These are phyloP conservation scores for Gymnothorax javanicus DNA, from an alignment of 2,797 vertebrate genomes.

Conservation along the genomic window DNA sequence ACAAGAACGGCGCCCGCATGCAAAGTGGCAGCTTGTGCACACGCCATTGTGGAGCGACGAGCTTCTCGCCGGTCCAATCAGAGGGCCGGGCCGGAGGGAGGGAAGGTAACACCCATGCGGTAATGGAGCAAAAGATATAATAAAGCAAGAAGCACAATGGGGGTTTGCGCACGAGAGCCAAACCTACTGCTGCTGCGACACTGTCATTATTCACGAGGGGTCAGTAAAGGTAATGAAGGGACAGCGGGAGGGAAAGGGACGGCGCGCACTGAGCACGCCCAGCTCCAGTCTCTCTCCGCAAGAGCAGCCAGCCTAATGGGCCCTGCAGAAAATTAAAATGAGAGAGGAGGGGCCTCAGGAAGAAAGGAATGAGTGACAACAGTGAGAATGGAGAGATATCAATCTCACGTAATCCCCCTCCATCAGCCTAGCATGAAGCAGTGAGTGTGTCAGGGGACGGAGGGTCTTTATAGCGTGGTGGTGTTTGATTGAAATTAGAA, in stretches of 20 bases:
- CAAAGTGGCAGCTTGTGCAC: conserved; percentile 50
- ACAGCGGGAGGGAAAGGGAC: conserved; percentile 6
- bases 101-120: conserved; percentile 55
- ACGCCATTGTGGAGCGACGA: conserved; percentile 13
- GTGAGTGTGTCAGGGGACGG: background rate
- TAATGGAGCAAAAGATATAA: conserved; percentile 58
- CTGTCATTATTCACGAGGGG: background rate
- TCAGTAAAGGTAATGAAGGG: background rate
- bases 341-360: conserved; percentile 44
- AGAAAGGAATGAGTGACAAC: conserved; percentile 33
- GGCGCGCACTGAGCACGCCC: conserved; percentile 30
- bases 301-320: conserved; percentile 39
- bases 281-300: conserved; percentile 41
- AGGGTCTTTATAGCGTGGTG: conserved; percentile 66
- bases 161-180: too few species aligned
- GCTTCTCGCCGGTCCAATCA: conserved; percentile 55
- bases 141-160: conserved; percentile 52
- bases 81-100: conserved; percentile 43
- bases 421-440: background rate
- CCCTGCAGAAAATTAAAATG: conserved; percentile 57
- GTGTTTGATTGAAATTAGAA: conserved; percentile 81
- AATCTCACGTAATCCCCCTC: background rate
- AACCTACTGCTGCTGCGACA: too few species aligned
- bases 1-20: conserved; percentile 51
- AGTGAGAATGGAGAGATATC: conserved; percentile 31